Evolutionary conservation across 2,888 invertebrate genomes (phyloP).

Genomic region (Cerastoderma edule): DNA sequence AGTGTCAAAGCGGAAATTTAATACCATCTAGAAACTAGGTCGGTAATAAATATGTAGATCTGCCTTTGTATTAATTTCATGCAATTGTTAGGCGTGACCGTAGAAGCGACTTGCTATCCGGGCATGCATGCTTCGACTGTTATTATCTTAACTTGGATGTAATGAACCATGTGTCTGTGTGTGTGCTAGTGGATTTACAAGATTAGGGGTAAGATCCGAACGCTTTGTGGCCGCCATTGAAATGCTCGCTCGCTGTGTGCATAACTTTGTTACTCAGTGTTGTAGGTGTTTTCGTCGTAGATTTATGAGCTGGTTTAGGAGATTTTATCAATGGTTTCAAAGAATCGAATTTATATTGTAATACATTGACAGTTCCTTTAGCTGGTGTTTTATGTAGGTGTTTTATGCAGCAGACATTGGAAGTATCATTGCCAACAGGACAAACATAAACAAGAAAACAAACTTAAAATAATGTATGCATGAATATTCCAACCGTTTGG

Average conservation of each 20-base stretch:
- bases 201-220: slow-evolving; percentile 17
- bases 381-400: too few species aligned
- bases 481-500: too few species aligned
- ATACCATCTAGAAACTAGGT: slow-evolving; percentile 42
- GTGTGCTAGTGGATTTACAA: slow-evolving; percentile 18
- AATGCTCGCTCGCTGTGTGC: background rate
- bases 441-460: too few species aligned
- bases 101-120: slow-evolving; percentile 34
- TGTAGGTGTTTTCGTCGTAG: background rate
- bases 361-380: background rate
- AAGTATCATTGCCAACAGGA: too few species aligned
- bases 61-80: slow-evolving; percentile 38
- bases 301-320: background rate
- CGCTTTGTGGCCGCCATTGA: slow-evolving; percentile 18
- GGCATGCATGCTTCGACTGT: slow-evolving; percentile 48
- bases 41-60: slow-evolving; percentile 49
- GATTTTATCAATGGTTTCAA: slow-evolving; percentile 2
- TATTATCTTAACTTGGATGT: slow-evolving; percentile 44
- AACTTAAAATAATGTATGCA: too few species aligned
- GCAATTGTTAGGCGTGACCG: slow-evolving; percentile 44
- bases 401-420: too few species aligned
- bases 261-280: slow-evolving; percentile 13
- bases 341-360: background rate
- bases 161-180: slow-evolving; percentile 43
- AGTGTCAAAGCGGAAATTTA: slow-evolving; percentile 48